These are phyloP conservation scores for Salmo trutta DNA, from an alignment of 2,797 vertebrate genomes.

Conservation along the genomic window DNA sequence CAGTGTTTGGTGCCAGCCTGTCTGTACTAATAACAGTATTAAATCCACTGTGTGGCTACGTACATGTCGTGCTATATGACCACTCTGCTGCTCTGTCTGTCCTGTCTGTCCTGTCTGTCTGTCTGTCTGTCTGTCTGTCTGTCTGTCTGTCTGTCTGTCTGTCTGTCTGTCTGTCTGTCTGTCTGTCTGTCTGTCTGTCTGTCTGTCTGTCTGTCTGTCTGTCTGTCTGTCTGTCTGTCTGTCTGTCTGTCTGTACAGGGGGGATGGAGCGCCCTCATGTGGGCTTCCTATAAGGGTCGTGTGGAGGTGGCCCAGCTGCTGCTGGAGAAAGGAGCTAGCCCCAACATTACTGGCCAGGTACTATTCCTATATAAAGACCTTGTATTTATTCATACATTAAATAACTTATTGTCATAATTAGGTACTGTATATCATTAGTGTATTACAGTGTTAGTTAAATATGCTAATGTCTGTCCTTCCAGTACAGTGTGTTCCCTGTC, in stretches of 20 bases:
- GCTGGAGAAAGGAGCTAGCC: constrained; percentile 90
- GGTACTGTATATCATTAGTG: not conserved
- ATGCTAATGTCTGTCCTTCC: constrained; percentile 63
- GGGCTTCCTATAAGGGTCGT: constrained; percentile 93
- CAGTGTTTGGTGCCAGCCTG: constrained; percentile 32
- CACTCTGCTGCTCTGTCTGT: no score
- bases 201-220: not conserved
- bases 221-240: no score
- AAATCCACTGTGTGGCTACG: constrained; percentile 12
- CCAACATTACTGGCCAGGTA: constrained; percentile 97
- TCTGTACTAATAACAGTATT: constrained; percentile 48
- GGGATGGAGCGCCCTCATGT: constrained; percentile 98
- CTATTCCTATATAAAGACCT: not conserved
- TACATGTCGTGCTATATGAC: not conserved
- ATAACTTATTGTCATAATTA: constrained; percentile 16
- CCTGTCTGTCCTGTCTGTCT: no score
- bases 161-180: constrained; percentile 3
- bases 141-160: not conserved
- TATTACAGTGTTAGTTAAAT: constrained; percentile 41
- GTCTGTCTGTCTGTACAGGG: constrained; percentile 72
- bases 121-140: no score
- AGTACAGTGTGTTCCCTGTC: constrained; percentile 97
- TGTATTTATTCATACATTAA: not conserved
- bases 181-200: not conserved
- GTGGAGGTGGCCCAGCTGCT: constrained; percentile 87